A percentile compares a stretch with the other conserved stretches of the same genome.
Evolutionary conservation across 2,888 invertebrate genomes (phyloP).

Genomic region (Gerris lacustris): DNA sequence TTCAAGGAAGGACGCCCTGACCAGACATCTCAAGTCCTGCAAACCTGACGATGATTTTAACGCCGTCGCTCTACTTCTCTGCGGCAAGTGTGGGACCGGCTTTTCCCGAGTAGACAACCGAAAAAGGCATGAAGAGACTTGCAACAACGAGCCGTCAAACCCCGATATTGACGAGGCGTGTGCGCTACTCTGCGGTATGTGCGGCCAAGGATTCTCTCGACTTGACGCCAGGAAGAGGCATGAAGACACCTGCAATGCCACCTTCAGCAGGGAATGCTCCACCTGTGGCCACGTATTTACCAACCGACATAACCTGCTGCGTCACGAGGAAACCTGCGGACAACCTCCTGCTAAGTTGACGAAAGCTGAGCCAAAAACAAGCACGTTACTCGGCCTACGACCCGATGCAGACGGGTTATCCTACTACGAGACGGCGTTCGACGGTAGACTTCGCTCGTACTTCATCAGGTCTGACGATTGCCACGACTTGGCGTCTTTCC

Average conservation of each 20-base stretch:
- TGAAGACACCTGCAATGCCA: not conserved
- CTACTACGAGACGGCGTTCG: slow-evolving; percentile 1
- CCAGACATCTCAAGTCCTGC: too few relatives aligned
- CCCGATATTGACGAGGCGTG: not conserved
- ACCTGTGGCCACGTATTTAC: not conserved
- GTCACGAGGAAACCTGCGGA: not conserved
- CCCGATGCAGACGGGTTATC: not conserved
- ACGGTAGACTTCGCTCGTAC: not conserved
- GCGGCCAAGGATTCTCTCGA: not conserved
- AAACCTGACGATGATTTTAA: too few relatives aligned
- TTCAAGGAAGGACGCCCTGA: too few relatives aligned
- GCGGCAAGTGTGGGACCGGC: not conserved
- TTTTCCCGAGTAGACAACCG: not conserved
- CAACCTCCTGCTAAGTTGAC: not conserved
- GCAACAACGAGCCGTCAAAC: not conserved
- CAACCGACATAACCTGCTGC: not conserved
- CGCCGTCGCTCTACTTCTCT: not conserved
- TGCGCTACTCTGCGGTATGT: not conserved
- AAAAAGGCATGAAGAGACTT: not conserved
- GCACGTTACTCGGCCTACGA: not conserved
- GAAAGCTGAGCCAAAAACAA: not conserved
- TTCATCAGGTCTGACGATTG: not conserved
- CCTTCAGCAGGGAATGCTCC: not conserved
- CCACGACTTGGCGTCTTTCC: not conserved
- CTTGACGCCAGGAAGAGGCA: not conserved